Conservation (phyloP, 1,140 invertebrate genomes). For the Caenorhabditis briggsae region DNA sequence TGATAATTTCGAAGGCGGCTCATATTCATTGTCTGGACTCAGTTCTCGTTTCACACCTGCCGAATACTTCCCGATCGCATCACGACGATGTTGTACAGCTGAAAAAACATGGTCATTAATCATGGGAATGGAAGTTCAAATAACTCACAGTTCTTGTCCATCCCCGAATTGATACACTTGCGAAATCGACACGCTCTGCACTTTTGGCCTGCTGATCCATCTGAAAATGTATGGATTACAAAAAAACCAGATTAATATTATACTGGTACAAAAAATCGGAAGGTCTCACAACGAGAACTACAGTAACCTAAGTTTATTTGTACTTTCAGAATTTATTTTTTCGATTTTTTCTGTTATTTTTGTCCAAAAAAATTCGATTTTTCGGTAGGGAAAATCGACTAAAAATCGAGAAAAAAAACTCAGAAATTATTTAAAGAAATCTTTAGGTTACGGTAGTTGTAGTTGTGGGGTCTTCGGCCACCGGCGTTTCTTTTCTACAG, state of each 20-base stretch:
- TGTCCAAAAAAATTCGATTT: too few relatives aligned
- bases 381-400: too few relatives aligned
- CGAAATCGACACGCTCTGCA: slow-evolving; percentile 71
- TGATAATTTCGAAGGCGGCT: slow-evolving; percentile 3
- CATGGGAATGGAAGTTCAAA: not conserved
- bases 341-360: not conserved
- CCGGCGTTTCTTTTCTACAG: too few relatives aligned
- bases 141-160: slow-evolving; percentile 68
- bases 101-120: slow-evolving; percentile 58
- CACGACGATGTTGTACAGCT: slow-evolving; percentile 73
- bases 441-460: too few relatives aligned
- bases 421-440: too few relatives aligned
- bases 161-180: slow-evolving; percentile 70
- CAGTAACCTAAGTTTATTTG: not conserved
- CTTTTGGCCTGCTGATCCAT: slow-evolving; percentile 69
- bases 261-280: too few relatives aligned
- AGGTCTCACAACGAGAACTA: too few relatives aligned
- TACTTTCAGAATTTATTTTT: not conserved
- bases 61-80: slow-evolving; percentile 74
- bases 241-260: too few relatives aligned
- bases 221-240: slow-evolving; percentile 55
- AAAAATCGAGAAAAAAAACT: too few relatives aligned
- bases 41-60: slow-evolving; percentile 69
- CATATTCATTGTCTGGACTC: slow-evolving; percentile 15
- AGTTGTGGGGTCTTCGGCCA: too few relatives aligned